Evolutionary conservation across 2,888 invertebrate species (phyloP).

Genomic region (Drosophila tanythrix): DNA sequence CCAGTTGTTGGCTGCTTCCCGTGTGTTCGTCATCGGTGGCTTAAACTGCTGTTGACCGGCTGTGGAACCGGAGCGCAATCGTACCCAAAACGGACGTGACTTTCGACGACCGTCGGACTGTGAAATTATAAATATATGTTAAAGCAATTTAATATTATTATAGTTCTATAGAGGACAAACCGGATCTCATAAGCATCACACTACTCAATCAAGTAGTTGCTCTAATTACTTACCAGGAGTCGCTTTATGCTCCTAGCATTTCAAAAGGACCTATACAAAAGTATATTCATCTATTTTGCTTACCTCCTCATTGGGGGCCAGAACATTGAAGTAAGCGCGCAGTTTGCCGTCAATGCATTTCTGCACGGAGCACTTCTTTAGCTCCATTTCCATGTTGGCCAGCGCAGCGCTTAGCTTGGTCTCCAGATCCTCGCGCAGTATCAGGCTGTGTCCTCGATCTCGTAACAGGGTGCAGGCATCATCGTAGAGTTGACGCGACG

Average conservation of each 20-base stretch:
- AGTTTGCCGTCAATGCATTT: slow-evolving; percentile 84
- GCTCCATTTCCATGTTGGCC: slow-evolving; percentile 89
- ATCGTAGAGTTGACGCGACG: slow-evolving; percentile 87
- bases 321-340: slow-evolving; percentile 84
- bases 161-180: neutral
- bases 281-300: rapidly evolving
- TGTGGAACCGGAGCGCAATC: slow-evolving; percentile 86
- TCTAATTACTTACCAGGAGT: neutral
- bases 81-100: slow-evolving; percentile 89
- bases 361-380: slow-evolving; percentile 88
- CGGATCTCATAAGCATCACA: neutral
- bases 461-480: slow-evolving; percentile 90
- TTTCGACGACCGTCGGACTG: slow-evolving; percentile 87
- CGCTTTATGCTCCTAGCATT: neutral
- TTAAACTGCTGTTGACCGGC: slow-evolving; percentile 78
- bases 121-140: neutral
- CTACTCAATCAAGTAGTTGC: neutral
- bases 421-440: slow-evolving; percentile 88
- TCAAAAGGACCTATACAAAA: neutral
- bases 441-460: slow-evolving; percentile 88
- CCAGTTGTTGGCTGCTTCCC: slow-evolving; percentile 89
- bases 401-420: slow-evolving; percentile 89
- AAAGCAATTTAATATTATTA: no score
- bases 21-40: slow-evolving; percentile 81
- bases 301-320: slow-evolving; percentile 85